A percentile compares a stretch with the other conserved stretches of the same genome.
Conservation (phyloP, 1,140 invertebrate genomes). For the Megathymus violae region DNA sequence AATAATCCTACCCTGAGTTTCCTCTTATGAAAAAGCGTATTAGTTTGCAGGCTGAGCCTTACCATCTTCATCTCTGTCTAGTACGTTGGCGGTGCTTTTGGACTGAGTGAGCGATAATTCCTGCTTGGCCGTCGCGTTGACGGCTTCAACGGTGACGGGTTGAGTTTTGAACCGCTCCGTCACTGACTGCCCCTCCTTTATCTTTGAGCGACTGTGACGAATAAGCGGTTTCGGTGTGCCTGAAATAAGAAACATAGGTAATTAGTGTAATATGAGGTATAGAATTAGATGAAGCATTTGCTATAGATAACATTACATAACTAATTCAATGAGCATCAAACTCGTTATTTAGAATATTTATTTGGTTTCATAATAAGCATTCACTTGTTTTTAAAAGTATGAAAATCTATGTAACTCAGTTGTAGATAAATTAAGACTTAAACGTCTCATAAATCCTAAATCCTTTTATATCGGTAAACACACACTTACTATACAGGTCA, state of each 20-base stretch:
- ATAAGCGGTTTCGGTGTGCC: conserved; percentile 77
- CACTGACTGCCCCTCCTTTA: conserved; percentile 73
- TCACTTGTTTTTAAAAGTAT: no score
- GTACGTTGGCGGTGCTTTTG: conserved; percentile 76
- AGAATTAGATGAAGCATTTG: neutral
- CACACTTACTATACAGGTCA: no score
- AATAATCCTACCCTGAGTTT: no score
- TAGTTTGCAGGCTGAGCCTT: conserved; percentile 33
- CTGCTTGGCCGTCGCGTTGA: conserved; percentile 48
- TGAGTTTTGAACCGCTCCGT: conserved; percentile 77
- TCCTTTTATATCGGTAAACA: no score
- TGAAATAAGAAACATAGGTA: conserved; percentile 52
- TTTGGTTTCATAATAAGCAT: no score
- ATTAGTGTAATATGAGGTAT: neutral
- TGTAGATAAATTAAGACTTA: neutral
- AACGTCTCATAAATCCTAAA: no score
- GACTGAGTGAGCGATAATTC: conserved; percentile 69
- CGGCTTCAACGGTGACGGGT: conserved; percentile 41
- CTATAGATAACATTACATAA: no score
- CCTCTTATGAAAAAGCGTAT: neutral
- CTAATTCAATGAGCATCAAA: no score
- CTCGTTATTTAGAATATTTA: no score
- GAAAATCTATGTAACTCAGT: no score
- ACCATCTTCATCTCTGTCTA: conserved; percentile 83
- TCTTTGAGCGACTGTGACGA: conserved; percentile 77